Base-by-base conservation (phyloP, 1,140 invertebrate genomes). In the Tetragnatha versicolor region DNA sequence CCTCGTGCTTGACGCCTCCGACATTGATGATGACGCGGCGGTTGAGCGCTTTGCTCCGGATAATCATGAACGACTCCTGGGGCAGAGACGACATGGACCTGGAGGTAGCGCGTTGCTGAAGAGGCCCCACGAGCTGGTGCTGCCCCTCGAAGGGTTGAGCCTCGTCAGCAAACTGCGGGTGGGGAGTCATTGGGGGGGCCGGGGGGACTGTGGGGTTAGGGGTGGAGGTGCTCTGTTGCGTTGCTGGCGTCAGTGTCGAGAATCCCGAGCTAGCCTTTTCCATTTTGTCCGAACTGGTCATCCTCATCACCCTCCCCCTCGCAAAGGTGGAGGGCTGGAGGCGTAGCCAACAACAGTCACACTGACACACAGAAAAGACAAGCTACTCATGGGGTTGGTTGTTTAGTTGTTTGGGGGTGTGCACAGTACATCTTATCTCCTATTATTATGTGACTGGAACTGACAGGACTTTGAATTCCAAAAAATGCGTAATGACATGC, bases 11-110 rank as follows among this genome's bases (percentile, higher is more conserved):
- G 22, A 97, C 94, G 33, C 97, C 97, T 45, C 97, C 97, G 39
- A 99, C 97, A 88, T 98, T 98, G 85, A 98, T 93, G 83, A 92
- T 92, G 42, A 98, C 96, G 39, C 95, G 90, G 72, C 94, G 91
- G 85, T 94, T 95, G 70, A 94, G 89, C 81, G 93, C 93, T 86
- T 95, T 96, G 65, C 93, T 94, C 81, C 94, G 91, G 89, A 96
- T 92, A 88, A 98, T 97, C 92, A 96, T 94, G 88, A 95, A 95
- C 81, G 94, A 93, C 88, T 97, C 95, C 61, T 95, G 95, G 65
- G 94, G 94, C 84, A 95, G 89, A 82, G 93, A 94, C 83, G 92
- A 93, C 92, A 95, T 79, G 76, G 76, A 79, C 76, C 76, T 79
- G 76, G 76, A 79, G 63, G 55, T 49, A 79, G 76, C 76, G n/a